Evolutionary conservation across 2,113 vertebrate species (phyloP).

Genomic region (Coptodon bakossiorum): DNA sequence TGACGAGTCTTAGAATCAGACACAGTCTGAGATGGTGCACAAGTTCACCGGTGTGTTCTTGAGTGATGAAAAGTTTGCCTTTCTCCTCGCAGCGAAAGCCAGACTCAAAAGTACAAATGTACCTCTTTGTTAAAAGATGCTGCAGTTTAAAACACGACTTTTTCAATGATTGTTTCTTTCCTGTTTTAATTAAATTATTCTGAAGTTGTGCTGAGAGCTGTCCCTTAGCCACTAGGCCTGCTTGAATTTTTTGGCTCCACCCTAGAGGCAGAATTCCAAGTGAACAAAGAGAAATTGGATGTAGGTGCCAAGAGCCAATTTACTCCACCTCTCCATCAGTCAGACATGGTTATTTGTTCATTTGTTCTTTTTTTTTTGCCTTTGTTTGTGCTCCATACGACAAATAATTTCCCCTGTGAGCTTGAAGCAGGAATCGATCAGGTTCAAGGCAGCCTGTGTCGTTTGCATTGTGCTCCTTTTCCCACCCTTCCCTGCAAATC

Average conservation of each 20-base stretch:
- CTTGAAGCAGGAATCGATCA: conserved; percentile 54
- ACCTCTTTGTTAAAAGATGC: neutral
- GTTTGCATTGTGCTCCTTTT: conserved; percentile 19
- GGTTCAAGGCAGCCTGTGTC: conserved; percentile 1
- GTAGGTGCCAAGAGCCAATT: conserved; percentile 22
- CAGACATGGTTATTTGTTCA: conserved; percentile 41
- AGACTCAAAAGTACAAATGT: neutral
- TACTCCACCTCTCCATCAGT: conserved; percentile 49
- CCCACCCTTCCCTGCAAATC: neutral
- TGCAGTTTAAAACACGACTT: neutral
- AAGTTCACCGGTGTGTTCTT: neutral
- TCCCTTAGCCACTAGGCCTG: neutral
- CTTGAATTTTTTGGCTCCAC: neutral
- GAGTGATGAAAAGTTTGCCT: neutral
- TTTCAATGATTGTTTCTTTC: neutral
- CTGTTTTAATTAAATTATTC: conserved; percentile 17
- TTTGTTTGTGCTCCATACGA: conserved; percentile 55
- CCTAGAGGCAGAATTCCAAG: neutral
- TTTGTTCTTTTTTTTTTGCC: conserved; percentile 38
- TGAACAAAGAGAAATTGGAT: conserved; percentile 40
- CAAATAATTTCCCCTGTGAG: conserved; percentile 65
- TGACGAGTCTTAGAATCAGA: neutral
- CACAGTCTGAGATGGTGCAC: neutral
- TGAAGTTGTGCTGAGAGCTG: neutral
- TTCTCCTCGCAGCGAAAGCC: neutral